Evolutionary conservation across 2,888 invertebrate genomes (phyloP).

Genomic region (Entomobrya proxima): DNA sequence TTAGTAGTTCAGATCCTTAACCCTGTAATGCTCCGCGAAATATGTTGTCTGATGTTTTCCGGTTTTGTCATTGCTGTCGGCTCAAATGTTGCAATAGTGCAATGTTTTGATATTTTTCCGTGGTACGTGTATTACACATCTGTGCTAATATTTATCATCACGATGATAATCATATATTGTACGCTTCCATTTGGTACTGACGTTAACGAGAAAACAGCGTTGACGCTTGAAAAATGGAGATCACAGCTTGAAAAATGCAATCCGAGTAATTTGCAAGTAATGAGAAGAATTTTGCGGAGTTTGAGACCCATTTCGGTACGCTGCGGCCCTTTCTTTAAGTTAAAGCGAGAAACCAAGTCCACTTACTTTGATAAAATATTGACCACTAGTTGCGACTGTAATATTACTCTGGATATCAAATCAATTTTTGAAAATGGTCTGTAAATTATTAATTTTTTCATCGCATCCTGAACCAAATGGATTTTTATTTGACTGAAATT

Average conservation of each 20-base stretch:
- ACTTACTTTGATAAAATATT: conserved; percentile 4
- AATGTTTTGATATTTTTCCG: background rate
- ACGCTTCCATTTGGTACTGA: conserved; percentile 39
- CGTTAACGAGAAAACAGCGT: conserved; percentile 16
- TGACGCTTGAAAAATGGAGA: background rate
- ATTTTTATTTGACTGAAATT: too few relatives aligned
- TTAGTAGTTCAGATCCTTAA: background rate
- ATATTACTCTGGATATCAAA: background rate
- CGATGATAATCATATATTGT: background rate
- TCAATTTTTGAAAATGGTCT: background rate
- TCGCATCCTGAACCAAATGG: too few relatives aligned
- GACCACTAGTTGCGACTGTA: background rate
- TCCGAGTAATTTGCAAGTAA: background rate
- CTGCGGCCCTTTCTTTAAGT: conserved; percentile 5
- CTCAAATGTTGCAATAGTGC: background rate
- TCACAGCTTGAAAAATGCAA: background rate
- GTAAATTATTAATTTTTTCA: background rate
- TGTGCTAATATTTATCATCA: background rate
- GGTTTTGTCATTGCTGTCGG: conserved; percentile 13
- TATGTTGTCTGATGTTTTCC: conserved; percentile 15
- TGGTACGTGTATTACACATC: background rate
- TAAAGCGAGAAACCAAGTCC: background rate
- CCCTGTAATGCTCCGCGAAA: background rate
- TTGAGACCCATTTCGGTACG: background rate
- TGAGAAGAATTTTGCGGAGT: background rate